Percentiles rank a stretch among this genome's conserved stretches.
Evolutionary conservation across 2,113 vertebrate species (phyloP).

Genomic region (Thamnaconus septentrionalis): DNA sequence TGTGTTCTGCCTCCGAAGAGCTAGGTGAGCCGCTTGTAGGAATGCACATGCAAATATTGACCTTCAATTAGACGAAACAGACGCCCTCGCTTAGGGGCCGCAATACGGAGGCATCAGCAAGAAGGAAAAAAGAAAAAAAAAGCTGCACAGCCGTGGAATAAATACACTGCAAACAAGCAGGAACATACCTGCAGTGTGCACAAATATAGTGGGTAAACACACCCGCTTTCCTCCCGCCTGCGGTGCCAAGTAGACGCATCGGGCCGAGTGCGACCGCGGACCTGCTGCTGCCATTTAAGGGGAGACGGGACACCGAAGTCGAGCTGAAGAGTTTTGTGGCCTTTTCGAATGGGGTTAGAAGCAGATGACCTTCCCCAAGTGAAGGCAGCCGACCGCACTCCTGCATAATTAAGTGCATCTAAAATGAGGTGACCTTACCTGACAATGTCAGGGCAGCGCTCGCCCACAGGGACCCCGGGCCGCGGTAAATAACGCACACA

Average conservation of each 20-base stretch:
- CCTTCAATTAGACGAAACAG: conserved; percentile 68
- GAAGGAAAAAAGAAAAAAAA: conserved; percentile 20
- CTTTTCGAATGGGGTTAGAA: conserved; percentile 26
- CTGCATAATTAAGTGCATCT: conserved; percentile 71
- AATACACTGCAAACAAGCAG: conserved; percentile 39
- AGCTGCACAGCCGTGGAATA: conserved; percentile 50
- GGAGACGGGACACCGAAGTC: too few relatives aligned
- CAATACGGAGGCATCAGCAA: conserved; percentile 59
- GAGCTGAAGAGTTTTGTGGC: background rate
- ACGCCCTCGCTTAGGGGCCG: conserved; percentile 52
- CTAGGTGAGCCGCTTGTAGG: conserved; percentile 57
- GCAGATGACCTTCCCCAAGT: conserved; percentile 55
- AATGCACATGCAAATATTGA: conserved; percentile 72
- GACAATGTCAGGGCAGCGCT: conserved; percentile 52
- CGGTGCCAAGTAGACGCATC: conserved; percentile 13
- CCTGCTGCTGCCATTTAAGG: conserved; percentile 6
- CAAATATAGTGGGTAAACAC: conserved; percentile 38
- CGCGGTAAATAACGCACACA: conserved; percentile 33
- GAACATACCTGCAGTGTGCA: conserved; percentile 23
- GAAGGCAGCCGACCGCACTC: conserved; percentile 56
- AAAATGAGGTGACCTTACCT: conserved; percentile 65
- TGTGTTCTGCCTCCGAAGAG: conserved; percentile 51
- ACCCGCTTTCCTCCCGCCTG: background rate
- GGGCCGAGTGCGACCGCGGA: conserved; percentile 19
- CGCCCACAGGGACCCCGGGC: conserved; percentile 31